Evolutionary conservation across 2,797 vertebrate genomes (phyloP), one percentile per base, ranked within the genome.

Genomic region (Phaenicophaeus curvirostris): DNA sequence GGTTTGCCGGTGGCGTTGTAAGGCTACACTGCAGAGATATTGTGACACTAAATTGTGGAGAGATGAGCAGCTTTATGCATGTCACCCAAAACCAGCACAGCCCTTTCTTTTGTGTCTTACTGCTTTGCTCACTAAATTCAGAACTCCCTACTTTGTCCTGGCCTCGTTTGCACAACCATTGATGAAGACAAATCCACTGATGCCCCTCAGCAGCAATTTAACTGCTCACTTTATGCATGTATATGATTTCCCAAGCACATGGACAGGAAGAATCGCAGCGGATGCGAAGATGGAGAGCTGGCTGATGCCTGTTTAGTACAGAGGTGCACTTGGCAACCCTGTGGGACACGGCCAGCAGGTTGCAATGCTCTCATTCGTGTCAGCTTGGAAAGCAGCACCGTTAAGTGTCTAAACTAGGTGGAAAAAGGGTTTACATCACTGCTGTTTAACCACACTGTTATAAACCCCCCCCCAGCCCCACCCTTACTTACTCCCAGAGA

Each of bases 361-460:
- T 78, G 65, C 2, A 4, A 37, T 37, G 35, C 37, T 74, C 21
- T 67, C 7, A 2, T 59, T n/a, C 30, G 16, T 42, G 39, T 13
- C 79, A 35, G 1, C 81, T 65, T 53, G 79, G 42, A 74, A 83
- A 95, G 75, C 67, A 84, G 66, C 3, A 8, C 3, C 3, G 4
- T 93, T 69, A 4, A 73, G 80, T 72, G 24, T 84, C 91, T 89
- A 37, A 77, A 66, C 71, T 93, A 91, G 71, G 33, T 53, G 90
- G 87, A 87, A 97, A 94, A 89, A 58, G 81, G 30, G 6, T 93
- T 89, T 77, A 81, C 61, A 89, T 76, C 74, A 51, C 61, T 87
- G 89, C 85, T 72, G 59, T 69, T 96, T 88, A 94, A 74, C 79
- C 73, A 87, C 57, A 66, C 73, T 3, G 1, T 68, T 82, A 73